Evolutionary conservation across 2,888 invertebrate genomes (phyloP).

Genomic region (Chalcosyrphus nemorum): DNA sequence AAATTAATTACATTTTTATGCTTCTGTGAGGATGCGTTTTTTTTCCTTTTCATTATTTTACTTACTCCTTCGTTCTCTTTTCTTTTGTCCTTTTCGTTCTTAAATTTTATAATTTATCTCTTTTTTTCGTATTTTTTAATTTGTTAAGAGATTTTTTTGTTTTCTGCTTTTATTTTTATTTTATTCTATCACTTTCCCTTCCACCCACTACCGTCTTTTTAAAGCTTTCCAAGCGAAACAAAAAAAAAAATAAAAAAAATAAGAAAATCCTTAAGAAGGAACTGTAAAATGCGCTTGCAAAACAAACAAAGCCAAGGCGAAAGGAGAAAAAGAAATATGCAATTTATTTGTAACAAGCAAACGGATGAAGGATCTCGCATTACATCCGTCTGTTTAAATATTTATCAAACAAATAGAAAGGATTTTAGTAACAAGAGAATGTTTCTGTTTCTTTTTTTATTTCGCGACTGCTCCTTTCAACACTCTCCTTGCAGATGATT

Average conservation of each 20-base stretch:
- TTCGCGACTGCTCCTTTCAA: constrained; percentile 27
- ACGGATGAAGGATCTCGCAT: constrained; percentile 28
- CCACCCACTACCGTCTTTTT: constrained; percentile 10
- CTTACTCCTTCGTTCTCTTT: not conserved
- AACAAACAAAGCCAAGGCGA: constrained; percentile 13
- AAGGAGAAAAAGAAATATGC: constrained; percentile 52
- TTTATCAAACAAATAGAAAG: constrained; percentile 22
- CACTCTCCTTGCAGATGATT: constrained; percentile 91
- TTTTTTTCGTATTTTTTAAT: constrained; percentile 14
- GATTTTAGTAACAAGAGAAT: constrained; percentile 40
- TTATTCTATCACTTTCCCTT: constrained; percentile 13
- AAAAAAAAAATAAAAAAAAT: constrained; percentile 6
- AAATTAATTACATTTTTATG: constrained; percentile 67
- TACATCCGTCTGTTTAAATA: constrained; percentile 23
- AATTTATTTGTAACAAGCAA: constrained; percentile 34
- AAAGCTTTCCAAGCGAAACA: constrained; percentile 28
- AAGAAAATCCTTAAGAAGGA: no score
- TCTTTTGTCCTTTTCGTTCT: constrained; percentile 2
- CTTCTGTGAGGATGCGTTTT: constrained; percentile 40
- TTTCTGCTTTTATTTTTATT: constrained; percentile 11
- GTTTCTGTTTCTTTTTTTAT: constrained; percentile 40
- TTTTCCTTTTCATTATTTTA: not conserved
- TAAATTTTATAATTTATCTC: constrained; percentile 2
- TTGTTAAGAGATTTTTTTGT: constrained; percentile 11
- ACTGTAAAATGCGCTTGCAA: constrained; percentile 44